Evolutionary conservation across 2,888 invertebrate genomes (phyloP), one percentile per base, ranked within the genome.

Genomic region (Epinotia ramella): DNA sequence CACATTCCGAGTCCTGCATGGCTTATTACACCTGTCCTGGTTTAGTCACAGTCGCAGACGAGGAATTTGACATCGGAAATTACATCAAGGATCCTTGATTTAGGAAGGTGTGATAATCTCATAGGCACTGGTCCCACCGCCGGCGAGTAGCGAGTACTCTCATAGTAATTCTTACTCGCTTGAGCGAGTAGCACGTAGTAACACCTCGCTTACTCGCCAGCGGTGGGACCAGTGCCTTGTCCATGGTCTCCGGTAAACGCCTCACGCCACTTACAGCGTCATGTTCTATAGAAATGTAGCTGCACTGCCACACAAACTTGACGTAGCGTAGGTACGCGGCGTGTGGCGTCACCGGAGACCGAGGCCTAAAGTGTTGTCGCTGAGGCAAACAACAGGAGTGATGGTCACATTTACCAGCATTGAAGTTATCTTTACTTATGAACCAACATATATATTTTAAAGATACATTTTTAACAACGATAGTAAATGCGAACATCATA

Each of bases 1-100:
- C 71, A 80, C 80, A 80, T 80, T 80, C 80, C 80, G 77, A 76
- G 70, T 77, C 70, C 73, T 60, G 24, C 24, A 76, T 4, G 53
- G 53, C n/a, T n/a, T 53, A n/a, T 53, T 53, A n/a, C 53, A 53
- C n/a, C 53, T 53, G 53, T 53, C 53, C n/a, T n/a, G n/a, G 13
- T 49, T 49, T 7, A 49, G 16, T 53, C 53, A n/a, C 53, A n/a
- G n/a, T n/a, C 53, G 40, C 40, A 40, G 40, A 40, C 53, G 46
- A 46, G 46, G 46, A 13, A 13, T 2, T 12, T 44, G 12, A 44
- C 3, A 13, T 53, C 13, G 53, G 53, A 53, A 5, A 53, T 53
- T 6, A 7, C 0, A 53, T 53, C n/a, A 7, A n/a, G 53, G 49
- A 49, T 49, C 49, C 49, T 46, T 49, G 16, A 53, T 7, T 53